Base-by-base conservation (phyloP, 2,888 invertebrate species). In the Heliconius hortense region DNA sequence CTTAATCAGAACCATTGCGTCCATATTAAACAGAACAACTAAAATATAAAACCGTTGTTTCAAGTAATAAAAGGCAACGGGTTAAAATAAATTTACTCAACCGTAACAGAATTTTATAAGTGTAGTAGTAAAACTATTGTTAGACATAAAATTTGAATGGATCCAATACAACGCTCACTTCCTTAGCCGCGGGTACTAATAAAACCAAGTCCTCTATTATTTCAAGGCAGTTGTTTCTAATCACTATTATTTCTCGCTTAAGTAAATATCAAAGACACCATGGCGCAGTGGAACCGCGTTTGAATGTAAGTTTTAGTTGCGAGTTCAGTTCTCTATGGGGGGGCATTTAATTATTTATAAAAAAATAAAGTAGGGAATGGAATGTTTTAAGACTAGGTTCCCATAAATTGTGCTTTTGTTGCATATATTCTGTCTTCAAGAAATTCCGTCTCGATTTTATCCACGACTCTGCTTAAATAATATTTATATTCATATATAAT, bases 51-150 rank as follows among this genome's bases (percentile, higher is more conserved):
- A n/a, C 63, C 66, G 39, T 39, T 43, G 39, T 66, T 66, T 39
- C n/a, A 15, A 39, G 24, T 66, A 66, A 66, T 66, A 66, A 66
- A 66, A 39, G 24, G n/a, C n/a, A 18, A 64, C 21, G 15, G 26
- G 43, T 21, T 67, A 24, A 39, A 67, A 43, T 67, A 67, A 24
- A 67, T 67, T 43, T 11, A 67, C 67, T 67, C 18, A 67, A 26
- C 26, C 21, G 5, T 26, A 67, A 48, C 21, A 13, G 28, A 68
- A 28, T 53, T 53, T 53, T 53, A 68, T 48, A 67, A 48, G 43
- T 43, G 48, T 48, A 48, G 66, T 43, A 26, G 26, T 67, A 68
- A 68, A 68, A 68, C 48, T 68, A 53, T 68, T 68, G 68, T 68
- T 68, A 68, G 10, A 11, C 68, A 28, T 53, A 28, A 26, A 66